phyloP scores from a whole-genome alignment of 2,797 vertebrate genomes.

The Scleropages formosus region DNA sequence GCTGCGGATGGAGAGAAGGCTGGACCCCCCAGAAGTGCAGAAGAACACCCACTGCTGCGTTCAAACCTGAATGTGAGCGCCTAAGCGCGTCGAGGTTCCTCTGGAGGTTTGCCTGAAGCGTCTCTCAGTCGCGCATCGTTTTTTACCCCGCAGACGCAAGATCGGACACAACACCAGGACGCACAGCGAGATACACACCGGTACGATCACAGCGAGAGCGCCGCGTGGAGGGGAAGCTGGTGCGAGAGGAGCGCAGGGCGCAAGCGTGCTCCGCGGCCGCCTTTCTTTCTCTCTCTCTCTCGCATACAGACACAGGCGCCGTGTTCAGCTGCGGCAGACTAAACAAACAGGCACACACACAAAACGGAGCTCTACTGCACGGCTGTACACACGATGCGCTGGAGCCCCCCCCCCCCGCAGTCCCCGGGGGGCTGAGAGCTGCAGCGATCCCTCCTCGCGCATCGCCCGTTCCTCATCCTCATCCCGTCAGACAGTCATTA shows the following conservation, averaged over 20 bases:
- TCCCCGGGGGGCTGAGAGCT: too few species aligned
- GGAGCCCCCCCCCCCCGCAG: too few species aligned
- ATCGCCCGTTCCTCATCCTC: too few species aligned
- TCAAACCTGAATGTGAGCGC: background rate
- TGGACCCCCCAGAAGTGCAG: background rate
- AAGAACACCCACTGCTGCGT: conserved; percentile 2
- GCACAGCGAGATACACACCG: background rate
- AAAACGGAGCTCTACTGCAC: too few species aligned
- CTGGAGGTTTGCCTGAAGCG: conserved; percentile 27
- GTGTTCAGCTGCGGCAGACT: too few species aligned
- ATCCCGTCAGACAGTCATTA: too few species aligned
- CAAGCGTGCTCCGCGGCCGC: conserved; percentile 40
- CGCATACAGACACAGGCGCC: too few species aligned
- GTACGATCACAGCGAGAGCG: too few species aligned
- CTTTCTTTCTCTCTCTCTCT: conserved; percentile 24
- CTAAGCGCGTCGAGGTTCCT: too few species aligned
- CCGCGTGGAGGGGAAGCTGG: conserved; percentile 33
- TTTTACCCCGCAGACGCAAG: conserved; percentile 36
- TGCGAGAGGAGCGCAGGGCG: conserved; percentile 33
- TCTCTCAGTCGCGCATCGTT: background rate
- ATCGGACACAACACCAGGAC: conserved; percentile 28
- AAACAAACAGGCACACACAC: too few species aligned
- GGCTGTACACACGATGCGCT: too few species aligned
- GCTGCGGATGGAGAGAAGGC: conserved; percentile 27
- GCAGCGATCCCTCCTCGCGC: too few species aligned